Conservation (phyloP, 1,140 invertebrate species). For the Leptinotarsa defecta region DNA sequence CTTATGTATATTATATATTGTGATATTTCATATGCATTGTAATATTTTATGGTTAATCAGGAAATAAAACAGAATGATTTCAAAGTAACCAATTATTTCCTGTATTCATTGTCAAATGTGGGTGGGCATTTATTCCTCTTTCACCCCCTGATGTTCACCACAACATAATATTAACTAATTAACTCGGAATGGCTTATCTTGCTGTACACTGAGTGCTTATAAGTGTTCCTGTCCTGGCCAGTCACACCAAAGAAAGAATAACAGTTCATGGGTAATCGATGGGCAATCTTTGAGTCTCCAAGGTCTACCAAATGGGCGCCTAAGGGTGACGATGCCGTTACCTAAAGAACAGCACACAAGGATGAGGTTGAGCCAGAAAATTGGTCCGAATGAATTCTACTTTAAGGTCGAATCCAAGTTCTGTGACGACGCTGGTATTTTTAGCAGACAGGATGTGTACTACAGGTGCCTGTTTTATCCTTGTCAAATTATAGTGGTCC, state of each 20-base stretch:
- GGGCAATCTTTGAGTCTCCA: conserved; percentile 6
- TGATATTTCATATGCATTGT: too few relatives aligned
- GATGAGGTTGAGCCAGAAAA: too few relatives aligned
- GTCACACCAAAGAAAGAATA: conserved; percentile 6
- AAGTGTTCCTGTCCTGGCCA: conserved; percentile 1
- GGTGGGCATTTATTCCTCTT: not conserved
- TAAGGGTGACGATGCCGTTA: not conserved
- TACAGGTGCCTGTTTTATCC: not conserved
- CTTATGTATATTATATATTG: too few relatives aligned
- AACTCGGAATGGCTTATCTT: not conserved
- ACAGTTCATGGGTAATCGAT: conserved; percentile 1
- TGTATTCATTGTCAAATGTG: not conserved
- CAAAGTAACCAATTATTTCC: too few relatives aligned
- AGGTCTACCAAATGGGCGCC: not conserved
- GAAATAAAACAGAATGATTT: too few relatives aligned
- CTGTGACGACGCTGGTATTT: not conserved
- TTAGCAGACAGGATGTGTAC: not conserved
- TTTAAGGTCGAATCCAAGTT: too few relatives aligned
- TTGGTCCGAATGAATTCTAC: too few relatives aligned
- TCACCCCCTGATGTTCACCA: not conserved
- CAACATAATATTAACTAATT: not conserved
- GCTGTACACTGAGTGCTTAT: not conserved
- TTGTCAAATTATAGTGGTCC: conserved; percentile 11
- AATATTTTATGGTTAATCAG: too few relatives aligned
- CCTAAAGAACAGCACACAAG: too few relatives aligned